Evolutionary conservation across 2,888 invertebrate species (phyloP).

Genomic region (Vanessa cardui): DNA sequence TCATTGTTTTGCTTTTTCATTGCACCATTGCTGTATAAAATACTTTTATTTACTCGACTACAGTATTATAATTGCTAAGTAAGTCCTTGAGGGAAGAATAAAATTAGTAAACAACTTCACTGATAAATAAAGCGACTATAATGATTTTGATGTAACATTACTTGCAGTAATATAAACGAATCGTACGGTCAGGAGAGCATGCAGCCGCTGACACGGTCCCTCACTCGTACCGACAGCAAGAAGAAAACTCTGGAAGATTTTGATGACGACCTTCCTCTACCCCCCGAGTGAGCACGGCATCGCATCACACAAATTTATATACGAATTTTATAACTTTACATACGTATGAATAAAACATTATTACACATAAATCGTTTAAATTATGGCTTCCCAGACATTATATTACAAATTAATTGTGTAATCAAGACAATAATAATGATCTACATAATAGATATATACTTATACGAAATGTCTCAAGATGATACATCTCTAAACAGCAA

Average conservation of each 20-base stretch:
- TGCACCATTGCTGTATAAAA: not conserved
- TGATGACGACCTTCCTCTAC: slow-evolving; percentile 75
- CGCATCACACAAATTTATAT: not conserved
- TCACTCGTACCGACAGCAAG: slow-evolving; percentile 51
- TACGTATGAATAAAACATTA: slow-evolving; percentile 23
- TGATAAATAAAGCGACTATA: too few relatives aligned
- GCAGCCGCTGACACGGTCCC: slow-evolving; percentile 54
- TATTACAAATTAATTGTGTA: not conserved
- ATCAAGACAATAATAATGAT: not conserved
- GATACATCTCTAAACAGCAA: too few relatives aligned
- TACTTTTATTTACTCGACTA: too few relatives aligned
- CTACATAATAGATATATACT: not conserved
- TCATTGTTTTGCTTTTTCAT: not conserved
- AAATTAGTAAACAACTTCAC: too few relatives aligned
- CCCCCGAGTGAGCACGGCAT: slow-evolving; percentile 61
- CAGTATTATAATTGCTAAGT: too few relatives aligned
- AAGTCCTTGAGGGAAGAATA: too few relatives aligned
- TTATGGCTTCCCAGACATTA: not conserved
- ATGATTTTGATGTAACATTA: too few relatives aligned
- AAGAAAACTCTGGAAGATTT: slow-evolving; percentile 64
- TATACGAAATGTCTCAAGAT: not conserved
- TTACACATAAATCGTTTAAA: slow-evolving; percentile 11
- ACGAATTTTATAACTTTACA: slow-evolving; percentile 22
- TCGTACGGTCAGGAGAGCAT: slow-evolving; percentile 49
- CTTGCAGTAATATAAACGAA: slow-evolving; percentile 42